A percentile compares a stretch with the other conserved stretches of the same genome.
Conservation (phyloP, 2,888 invertebrate genomes). For the Scrobipalpa atriplicella region DNA sequence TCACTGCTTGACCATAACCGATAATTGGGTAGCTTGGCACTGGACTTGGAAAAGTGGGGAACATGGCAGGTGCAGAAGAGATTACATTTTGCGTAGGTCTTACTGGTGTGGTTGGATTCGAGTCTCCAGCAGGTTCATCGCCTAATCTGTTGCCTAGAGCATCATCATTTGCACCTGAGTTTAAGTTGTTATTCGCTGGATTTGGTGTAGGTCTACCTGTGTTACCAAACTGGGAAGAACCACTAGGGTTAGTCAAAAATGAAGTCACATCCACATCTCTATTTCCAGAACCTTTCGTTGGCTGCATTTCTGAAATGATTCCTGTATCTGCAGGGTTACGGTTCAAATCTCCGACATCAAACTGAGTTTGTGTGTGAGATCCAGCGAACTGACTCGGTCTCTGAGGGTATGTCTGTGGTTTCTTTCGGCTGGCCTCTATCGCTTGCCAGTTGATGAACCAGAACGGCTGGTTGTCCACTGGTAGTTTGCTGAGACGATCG, state of each 20-base stretch:
- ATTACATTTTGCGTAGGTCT: background rate
- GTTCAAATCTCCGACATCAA: background rate
- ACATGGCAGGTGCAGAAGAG: background rate
- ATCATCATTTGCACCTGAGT: background rate
- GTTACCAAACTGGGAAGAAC: too few relatives aligned
- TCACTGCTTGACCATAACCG: background rate
- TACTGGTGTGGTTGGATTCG: background rate
- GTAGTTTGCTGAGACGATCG: conserved; percentile 84
- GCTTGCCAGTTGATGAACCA: conserved; percentile 88
- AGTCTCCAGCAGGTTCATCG: background rate
- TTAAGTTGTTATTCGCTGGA: background rate
- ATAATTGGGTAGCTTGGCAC: background rate
- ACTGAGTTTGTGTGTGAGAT: background rate
- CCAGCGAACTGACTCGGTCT: conserved; percentile 58
- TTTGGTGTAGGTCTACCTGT: background rate
- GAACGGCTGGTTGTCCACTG: conserved; percentile 86
- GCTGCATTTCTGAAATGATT: background rate
- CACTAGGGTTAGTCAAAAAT: background rate
- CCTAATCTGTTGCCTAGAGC: background rate
- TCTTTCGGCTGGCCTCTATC: conserved; percentile 81
- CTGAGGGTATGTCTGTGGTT: conserved; percentile 66
- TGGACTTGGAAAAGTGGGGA: background rate
- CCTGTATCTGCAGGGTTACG: background rate
- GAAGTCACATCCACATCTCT: conserved; percentile 13
- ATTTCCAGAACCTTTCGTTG: background rate